phyloP scores from a whole-genome alignment of 1,140 invertebrate species.

The Triops longicaudatus region DNA sequence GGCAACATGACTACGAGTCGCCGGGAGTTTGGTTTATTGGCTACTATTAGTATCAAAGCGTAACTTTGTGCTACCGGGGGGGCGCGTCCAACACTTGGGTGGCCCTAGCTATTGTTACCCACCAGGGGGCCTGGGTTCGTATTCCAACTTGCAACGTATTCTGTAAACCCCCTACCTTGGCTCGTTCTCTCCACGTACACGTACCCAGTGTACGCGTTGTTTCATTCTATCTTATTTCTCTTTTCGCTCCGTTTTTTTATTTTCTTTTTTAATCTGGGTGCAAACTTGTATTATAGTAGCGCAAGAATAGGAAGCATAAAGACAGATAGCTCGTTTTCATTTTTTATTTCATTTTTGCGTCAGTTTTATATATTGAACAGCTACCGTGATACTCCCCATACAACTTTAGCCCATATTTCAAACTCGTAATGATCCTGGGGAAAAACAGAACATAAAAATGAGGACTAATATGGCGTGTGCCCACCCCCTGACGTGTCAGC shows the following conservation, averaged over 20 bases:
- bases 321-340: not conserved
- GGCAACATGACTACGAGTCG: not conserved
- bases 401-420: not conserved
- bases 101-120: not conserved
- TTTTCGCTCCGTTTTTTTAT: too few relatives aligned
- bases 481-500: not conserved
- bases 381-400: slow-evolving; percentile 2
- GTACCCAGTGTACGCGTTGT: too few relatives aligned
- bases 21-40: slow-evolving; percentile 9
- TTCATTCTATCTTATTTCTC: too few relatives aligned
- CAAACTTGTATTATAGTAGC: too few relatives aligned
- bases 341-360: slow-evolving; percentile 10
- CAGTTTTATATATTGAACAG: not conserved
- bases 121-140: slow-evolving; percentile 3
- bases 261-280: too few relatives aligned
- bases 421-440: not conserved
- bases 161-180: not conserved
- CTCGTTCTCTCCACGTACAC: not conserved
- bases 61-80: slow-evolving; percentile 17
- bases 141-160: not conserved
- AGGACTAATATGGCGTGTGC: not conserved
- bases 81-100: slow-evolving; percentile 1
- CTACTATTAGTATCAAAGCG: slow-evolving; percentile 21
- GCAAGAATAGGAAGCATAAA: too few relatives aligned
- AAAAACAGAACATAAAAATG: not conserved